These are phyloP conservation scores for Hyphantria cunea DNA, from an alignment of 1,140 invertebrate genomes.

Conservation along the genomic window DNA sequence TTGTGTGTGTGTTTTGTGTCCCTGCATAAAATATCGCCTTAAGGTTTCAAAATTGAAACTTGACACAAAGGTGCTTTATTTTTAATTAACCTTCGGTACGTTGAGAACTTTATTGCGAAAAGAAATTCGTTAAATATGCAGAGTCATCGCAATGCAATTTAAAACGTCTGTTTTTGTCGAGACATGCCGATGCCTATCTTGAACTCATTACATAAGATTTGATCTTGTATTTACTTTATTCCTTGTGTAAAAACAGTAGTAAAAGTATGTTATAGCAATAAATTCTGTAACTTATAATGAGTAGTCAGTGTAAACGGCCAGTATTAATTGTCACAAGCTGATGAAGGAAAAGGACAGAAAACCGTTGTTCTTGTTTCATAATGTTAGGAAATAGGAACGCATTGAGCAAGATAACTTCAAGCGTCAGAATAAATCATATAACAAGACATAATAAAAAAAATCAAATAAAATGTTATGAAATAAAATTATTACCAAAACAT, in stretches of 20 bases:
- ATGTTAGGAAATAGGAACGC: conserved; percentile 2
- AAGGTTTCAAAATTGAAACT: too few relatives aligned
- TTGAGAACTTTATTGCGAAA: conserved; percentile 61
- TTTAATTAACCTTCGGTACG: conserved; percentile 66
- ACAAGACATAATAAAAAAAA: too few relatives aligned
- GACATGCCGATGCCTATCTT: conserved; percentile 52
- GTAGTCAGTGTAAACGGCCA: conserved; percentile 4
- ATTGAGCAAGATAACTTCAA: conserved; percentile 11
- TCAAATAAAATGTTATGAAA: conserved; percentile 4
- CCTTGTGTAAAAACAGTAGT: conserved; percentile 27
- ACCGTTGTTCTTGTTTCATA: conserved; percentile 8
- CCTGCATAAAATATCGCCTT: too few relatives aligned
- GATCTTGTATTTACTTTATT: conserved; percentile 31
- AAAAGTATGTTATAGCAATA: conserved; percentile 20
- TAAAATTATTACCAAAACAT: conserved; percentile 18
- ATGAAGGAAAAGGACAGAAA: conserved; percentile 10
- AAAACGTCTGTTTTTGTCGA: conserved; percentile 59
- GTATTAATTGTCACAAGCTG: conserved; percentile 17
- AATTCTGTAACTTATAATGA: conserved; percentile 18
- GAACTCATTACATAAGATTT: conserved; percentile 58
- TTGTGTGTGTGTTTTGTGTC: too few relatives aligned
- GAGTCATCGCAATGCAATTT: conserved; percentile 69
- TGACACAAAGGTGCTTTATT: conserved; percentile 10
- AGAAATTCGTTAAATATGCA: conserved; percentile 56
- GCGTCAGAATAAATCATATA: not conserved